Evolutionary conservation across 2,113 vertebrate genomes (phyloP), one percentile per base, ranked within the genome.

Genomic region (Proterorhinus semilunaris): DNA sequence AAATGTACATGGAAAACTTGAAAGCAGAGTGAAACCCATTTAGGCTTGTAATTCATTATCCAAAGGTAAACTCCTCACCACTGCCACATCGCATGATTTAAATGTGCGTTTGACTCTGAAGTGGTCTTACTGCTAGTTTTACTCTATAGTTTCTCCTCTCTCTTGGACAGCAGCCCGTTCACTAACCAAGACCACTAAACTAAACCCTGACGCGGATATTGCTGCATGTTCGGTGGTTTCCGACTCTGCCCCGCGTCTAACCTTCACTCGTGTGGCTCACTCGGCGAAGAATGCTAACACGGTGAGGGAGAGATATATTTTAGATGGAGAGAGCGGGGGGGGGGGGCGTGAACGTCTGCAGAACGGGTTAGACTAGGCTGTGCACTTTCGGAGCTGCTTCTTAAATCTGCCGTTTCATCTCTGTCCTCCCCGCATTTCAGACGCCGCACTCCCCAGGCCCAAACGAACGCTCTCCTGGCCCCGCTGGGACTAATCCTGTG

Each of bases 241-340:
- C 62, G 57, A 71, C 68, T 72, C 80, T 90, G 77, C 42, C 86
- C 86, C 0, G 52, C 49, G 71, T 80, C 69, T 81, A 81, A 87
- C 84, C 88, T 89, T 69, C 76, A 75, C 82, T 78, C 71, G 72
- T 63, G 77, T 69, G 74, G 47, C 67, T 85, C 83, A 86, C 85
- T 86, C 12, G 70, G 69, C 65, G 68, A 90, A 89, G 84, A 90
- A 90, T 91, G 83, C 76, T 75, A 83, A 85, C 83, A 80, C 54
- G 69, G 73, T 52, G 11, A 61, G 72, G 66, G 83, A 72, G 21
- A 54, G 17, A 21, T 8, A 27, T 21, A 21, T 21, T 4, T 21
- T 16, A 10, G 48, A 21, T 12, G 4, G 48, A 55, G 17, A 55
- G 53, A 21, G 17, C 6, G 73, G 83, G 89, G 75, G 81, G 70